Evolutionary conservation across 2,797 vertebrate species (phyloP), one percentile per base, ranked within the genome.

Genomic region (Poeciliopsis presidionis): DNA sequence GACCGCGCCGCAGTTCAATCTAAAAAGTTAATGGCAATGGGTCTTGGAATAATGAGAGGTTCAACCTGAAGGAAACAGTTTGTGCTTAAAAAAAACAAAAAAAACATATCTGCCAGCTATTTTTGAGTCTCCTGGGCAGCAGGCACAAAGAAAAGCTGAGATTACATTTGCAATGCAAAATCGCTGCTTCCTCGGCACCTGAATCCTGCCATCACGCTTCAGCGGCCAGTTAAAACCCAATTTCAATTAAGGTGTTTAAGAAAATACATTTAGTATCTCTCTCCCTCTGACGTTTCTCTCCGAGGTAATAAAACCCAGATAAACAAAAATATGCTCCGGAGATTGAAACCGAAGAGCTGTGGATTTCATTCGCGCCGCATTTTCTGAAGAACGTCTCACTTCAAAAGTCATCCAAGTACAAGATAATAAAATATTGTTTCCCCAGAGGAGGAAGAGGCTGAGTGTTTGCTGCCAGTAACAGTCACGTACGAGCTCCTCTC

Each of bases 131-230:
- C 89, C 76, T 77, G 87, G 91, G 92, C 79, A 77, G 86, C 28
- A 67, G 69, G 59, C 3, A 72, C 73, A 74, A 57, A 79, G 71
- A 47, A 13, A 76, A 83, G 87, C 93, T 53, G n/a, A 75, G 36
- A 95, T 95, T 92, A 93, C 93, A 95, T 95, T 95, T 94, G 94
- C 93, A 95, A 91, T 95, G 93, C 94, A 94, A 94, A 95, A 91
- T 75, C 39, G 7, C 81, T 78, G 47, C 76, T 81, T 90, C 76
- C 70, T 86, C 72, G 75, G 84, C 88, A 88, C 84, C 86, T 85
- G 86, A 86, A 88, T 92, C 88, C 80, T 83, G 76, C 87, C 82
- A 81, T 88, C 61, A 78, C 36, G 85, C 88, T 90, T 89, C 87
- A 90, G 79, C 30, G 41, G 92, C 87, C 90, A 92, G 88, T 92